Conservation (phyloP, 1,140 invertebrate genomes). For the Penaeus japonicus region DNA sequence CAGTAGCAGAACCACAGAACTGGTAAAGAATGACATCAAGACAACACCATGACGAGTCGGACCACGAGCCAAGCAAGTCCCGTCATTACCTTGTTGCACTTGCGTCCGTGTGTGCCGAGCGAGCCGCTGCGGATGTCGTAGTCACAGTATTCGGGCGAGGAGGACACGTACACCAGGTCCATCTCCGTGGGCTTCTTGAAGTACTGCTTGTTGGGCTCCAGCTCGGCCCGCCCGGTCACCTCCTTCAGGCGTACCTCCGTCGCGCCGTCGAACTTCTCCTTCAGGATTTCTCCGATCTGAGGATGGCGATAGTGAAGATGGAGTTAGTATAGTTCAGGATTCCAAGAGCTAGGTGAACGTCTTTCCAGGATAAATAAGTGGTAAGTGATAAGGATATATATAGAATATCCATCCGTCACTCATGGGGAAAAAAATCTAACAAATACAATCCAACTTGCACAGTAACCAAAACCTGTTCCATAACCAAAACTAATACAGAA, state of each 20-base stretch:
- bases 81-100: conserved; percentile 78
- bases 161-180: conserved; percentile 83
- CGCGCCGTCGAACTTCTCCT: conserved; percentile 65
- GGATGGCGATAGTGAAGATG: conserved; percentile 22
- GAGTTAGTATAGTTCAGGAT: too few species aligned
- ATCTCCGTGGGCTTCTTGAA: conserved; percentile 63
- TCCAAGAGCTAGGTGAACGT: too few species aligned
- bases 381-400: too few species aligned
- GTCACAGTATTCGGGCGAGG: conserved; percentile 88
- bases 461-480: too few species aligned
- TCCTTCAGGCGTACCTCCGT: conserved; percentile 63
- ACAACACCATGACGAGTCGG: too few species aligned
- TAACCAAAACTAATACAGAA: too few species aligned
- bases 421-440: too few species aligned
- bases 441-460: too few species aligned
- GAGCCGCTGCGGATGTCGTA: conserved; percentile 77
- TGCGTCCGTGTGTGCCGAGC: conserved; percentile 83
- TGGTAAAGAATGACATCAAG: too few species aligned
- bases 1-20: too few species aligned
- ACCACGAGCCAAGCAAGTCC: background rate
- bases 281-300: conserved; percentile 63
- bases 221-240: conserved; percentile 60
- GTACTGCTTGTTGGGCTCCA: conserved; percentile 60
- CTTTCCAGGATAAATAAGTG: background rate
- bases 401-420: too few species aligned